Base-by-base conservation (phyloP, 2,888 invertebrate genomes). In the Euclidia mi region DNA sequence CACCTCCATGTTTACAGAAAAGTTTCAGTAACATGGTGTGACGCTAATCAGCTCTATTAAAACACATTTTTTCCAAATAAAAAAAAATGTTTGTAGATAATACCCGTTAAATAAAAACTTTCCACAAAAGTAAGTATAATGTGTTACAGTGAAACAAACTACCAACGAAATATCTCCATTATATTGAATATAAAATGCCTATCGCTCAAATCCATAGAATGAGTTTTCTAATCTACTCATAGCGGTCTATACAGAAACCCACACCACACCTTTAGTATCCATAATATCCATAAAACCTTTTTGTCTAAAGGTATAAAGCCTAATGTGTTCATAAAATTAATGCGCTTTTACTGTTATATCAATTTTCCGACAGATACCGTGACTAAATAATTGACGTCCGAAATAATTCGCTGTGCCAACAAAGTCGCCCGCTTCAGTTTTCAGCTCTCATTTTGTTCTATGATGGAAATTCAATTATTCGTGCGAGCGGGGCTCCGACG, bases 391-490 rank as follows among this genome's bases (percentile, higher is more conserved):
- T 89, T 90, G 90, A 92, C 90, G 89, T 89, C 84, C 86, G 81
- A 89, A 93, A 91, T 92, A 92, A 94, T 92, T 90, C 89, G 82
- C 81, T 88, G 84, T 84, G 88, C 90, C 89, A 92, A 93, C 92
- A 92, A 91, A 92, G 89, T 91, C 90, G 79, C 85, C 80, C 89
- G 92, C 89, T 91, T 91, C 92, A 92, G 92, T 92, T 91, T 92
- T 91, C 92, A 90, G 87, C 85, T 91, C 89, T 92, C 91, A 92
- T 94, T 93, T 92, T 90, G 90, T 91, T 90, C 91, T 89, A 89
- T 89, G 93, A 92, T 91, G 92, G 87, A 92, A 94, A 94, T 94
- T 94, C 90, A 94, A 94, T 94, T 94, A 94, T 93, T 91, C 90
- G 90, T 89, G 83, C 89, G 88, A 89, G 83, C 85, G 82, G 76